These are phyloP conservation scores for Brachyrhaphis roseni DNA, from an alignment of 2,797 vertebrate genomes.

Conservation along the genomic window DNA sequence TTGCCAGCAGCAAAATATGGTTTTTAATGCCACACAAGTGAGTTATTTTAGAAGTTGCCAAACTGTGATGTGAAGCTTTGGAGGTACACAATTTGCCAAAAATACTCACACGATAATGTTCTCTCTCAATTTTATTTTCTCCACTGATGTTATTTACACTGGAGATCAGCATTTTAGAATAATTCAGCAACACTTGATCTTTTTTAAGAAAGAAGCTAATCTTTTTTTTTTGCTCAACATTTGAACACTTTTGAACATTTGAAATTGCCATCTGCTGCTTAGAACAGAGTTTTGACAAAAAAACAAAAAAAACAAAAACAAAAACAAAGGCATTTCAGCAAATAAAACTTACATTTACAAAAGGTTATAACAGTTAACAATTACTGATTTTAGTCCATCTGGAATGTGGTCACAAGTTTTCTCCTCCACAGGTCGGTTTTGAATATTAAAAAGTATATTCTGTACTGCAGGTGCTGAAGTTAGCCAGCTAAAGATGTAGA, in stretches of 20 bases:
- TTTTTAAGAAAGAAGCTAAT: not conserved
- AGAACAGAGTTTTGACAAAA: not conserved
- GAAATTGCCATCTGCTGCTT: not conserved
- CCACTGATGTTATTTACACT: not conserved
- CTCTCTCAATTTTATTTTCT: too few relatives aligned
- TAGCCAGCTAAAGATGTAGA: not conserved
- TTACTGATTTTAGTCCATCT: not conserved
- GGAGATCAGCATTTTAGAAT: not conserved
- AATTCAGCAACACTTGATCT: not conserved
- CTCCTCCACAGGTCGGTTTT: not conserved
- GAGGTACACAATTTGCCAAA: not conserved
- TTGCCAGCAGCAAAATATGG: conserved; percentile 59
- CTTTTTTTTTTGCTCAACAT: not conserved
- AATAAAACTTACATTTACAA: not conserved
- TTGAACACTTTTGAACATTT: not conserved
- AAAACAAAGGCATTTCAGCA: not conserved
- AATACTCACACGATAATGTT: not conserved
- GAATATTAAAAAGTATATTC: not conserved
- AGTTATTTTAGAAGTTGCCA: conserved; percentile 44
- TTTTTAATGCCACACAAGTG: conserved; percentile 55
- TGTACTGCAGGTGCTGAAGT: not conserved
- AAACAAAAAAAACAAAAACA: too few relatives aligned
- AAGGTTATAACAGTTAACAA: not conserved
- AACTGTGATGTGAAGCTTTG: conserved; percentile 7
- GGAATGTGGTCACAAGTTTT: not conserved